phyloP scores from a whole-genome alignment of 2,888 invertebrate species.

The Leptogaster cylindrica region DNA sequence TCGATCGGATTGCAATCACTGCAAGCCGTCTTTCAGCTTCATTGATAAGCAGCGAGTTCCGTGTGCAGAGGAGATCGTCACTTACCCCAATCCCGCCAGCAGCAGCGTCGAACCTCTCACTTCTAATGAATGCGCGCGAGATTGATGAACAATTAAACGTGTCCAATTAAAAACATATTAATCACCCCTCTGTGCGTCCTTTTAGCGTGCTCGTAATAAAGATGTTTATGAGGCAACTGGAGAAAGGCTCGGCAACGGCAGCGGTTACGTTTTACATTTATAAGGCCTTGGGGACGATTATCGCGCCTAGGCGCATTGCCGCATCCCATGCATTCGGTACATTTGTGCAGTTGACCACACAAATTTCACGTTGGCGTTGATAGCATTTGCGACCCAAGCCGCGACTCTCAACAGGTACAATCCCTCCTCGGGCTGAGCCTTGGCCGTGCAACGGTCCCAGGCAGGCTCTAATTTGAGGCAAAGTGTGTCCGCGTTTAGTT shows the following conservation, averaged over 20 bases:
- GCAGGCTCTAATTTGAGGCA: constrained; percentile 30
- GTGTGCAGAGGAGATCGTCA: background rate
- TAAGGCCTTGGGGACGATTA: too few relatives aligned
- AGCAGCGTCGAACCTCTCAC: constrained; percentile 4
- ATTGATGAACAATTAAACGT: constrained; percentile 29
- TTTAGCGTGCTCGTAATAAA: background rate
- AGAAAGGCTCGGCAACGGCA: constrained; percentile 2
- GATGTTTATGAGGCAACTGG: background rate
- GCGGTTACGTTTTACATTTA: background rate
- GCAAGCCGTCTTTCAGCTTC: background rate
- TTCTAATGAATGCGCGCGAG: constrained; percentile 1
- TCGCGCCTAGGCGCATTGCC: too few relatives aligned
- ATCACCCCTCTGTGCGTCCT: background rate
- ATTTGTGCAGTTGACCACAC: background rate
- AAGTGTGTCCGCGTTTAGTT: constrained; percentile 38
- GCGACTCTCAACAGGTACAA: too few relatives aligned
- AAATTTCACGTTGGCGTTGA: background rate
- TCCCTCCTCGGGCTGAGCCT: too few relatives aligned
- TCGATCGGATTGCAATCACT: background rate
- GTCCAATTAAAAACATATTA: constrained; percentile 22
- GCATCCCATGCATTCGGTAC: too few relatives aligned
- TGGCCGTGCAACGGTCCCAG: background rate
- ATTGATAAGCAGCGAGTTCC: constrained; percentile 19
- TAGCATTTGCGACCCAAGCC: too few relatives aligned
- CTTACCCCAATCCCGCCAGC: background rate